Evolutionary conservation across 2,113 vertebrate species (phyloP).

Genomic region (Andinoacara biseriatus): DNA sequence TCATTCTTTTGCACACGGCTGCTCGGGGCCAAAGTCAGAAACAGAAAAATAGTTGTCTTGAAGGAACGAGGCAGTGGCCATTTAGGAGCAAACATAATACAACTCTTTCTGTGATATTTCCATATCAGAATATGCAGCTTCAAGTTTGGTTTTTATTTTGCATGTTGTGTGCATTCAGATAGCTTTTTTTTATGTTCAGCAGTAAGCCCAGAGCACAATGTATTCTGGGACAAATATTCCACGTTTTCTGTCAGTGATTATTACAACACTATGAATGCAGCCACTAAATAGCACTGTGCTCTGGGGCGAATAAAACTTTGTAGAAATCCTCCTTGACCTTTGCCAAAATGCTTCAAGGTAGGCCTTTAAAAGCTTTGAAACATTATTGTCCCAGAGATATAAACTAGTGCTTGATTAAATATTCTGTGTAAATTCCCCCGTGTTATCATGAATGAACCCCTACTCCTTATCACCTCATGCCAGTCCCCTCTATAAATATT

Average conservation of each 20-base stretch:
- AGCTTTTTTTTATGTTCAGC: conserved; percentile 37
- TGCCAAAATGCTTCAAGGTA: conserved; percentile 62
- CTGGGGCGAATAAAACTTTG: conserved; percentile 49
- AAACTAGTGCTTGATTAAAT: conserved; percentile 74
- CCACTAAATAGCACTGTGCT: conserved; percentile 37
- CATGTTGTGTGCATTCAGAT: conserved; percentile 47
- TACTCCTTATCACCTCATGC: conserved; percentile 75
- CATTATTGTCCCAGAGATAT: conserved; percentile 66
- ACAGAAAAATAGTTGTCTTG: conserved; percentile 4
- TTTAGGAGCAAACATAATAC: conserved; percentile 21
- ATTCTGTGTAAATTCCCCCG: conserved; percentile 73
- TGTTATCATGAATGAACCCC: conserved; percentile 76
- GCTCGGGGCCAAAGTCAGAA: neutral
- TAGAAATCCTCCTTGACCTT: conserved; percentile 67
- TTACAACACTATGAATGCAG: conserved; percentile 33
- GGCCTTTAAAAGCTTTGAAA: conserved; percentile 59
- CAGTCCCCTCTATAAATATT: conserved; percentile 82
- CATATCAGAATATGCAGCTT: conserved; percentile 58
- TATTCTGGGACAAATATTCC: conserved; percentile 45
- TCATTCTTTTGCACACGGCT: conserved; percentile 2
- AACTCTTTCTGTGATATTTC: conserved; percentile 19
- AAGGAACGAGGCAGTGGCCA: neutral
- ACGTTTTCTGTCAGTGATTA: conserved; percentile 54
- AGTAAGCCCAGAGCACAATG: conserved; percentile 34
- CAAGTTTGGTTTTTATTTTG: conserved; percentile 46